Conservation (phyloP, 2,797 vertebrate genomes). For the Sebastes itinus region DNA sequence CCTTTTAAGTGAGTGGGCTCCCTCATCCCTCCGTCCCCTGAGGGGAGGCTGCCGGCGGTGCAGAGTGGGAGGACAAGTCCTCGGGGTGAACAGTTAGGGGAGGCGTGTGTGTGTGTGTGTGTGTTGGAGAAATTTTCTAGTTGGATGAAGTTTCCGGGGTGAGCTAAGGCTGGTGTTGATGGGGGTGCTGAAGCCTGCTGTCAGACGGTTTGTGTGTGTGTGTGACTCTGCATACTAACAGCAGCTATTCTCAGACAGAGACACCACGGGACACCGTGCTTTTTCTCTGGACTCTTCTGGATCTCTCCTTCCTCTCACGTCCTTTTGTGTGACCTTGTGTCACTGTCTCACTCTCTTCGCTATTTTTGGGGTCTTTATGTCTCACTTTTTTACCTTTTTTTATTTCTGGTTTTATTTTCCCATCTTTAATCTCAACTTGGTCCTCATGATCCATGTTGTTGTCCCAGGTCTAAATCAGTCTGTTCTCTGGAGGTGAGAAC, state of each 20-base stretch:
- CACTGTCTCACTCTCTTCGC: background rate
- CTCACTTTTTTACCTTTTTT: conserved; percentile 1
- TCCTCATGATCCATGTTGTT: background rate
- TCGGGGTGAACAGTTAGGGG: conserved; percentile 19
- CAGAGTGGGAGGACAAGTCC: conserved; percentile 41
- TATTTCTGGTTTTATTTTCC: background rate
- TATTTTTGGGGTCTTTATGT: conserved; percentile 27
- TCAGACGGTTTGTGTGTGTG: conserved; percentile 17
- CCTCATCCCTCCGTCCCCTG: conserved; percentile 6
- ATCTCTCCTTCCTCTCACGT: background rate
- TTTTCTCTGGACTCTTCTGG: conserved; percentile 13
- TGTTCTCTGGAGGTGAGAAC: background rate
- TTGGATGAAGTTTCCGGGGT: background rate
- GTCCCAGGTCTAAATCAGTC: background rate
- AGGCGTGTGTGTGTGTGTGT: background rate
- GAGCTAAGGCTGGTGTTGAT: conserved; percentile 13
- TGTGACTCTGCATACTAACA: conserved; percentile 49
- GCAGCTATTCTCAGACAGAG: conserved; percentile 62
- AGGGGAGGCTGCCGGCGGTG: conserved; percentile 36
- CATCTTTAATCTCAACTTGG: background rate
- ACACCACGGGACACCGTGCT: conserved; percentile 33
- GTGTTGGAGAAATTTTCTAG: background rate
- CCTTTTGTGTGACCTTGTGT: conserved; percentile 10
- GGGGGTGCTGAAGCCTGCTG: conserved; percentile 8
- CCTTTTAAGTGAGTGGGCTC: conserved; percentile 41